Base-by-base conservation (phyloP, 2,113 vertebrate genomes). In the Dicerorhinus sumatrensis region DNA sequence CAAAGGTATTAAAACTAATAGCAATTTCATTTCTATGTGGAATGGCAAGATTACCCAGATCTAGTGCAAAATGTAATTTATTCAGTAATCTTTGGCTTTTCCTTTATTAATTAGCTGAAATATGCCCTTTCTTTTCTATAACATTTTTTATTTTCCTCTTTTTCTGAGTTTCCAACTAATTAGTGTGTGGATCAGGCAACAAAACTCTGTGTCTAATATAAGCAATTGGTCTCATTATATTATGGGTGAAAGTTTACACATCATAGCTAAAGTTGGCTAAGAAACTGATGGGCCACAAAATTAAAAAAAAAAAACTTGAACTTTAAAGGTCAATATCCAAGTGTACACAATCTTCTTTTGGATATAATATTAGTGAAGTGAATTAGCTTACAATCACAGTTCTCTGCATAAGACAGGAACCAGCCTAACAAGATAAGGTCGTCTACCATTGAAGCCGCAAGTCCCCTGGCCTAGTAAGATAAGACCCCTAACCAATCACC, bases 111-210 rank as follows among this genome's bases (percentile, higher is more conserved):
- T 86, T 86, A 87, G 54, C n/a, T 86, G 8, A 87, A 76, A 33
- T 89, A 8, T 17, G 1, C 5, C 23, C 18, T 58, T 92, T 84
- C 36, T 46, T 91, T 91, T 25, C 20, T 72, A 33, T 51, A 60
- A 80, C 2, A 36, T 36, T 72, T 67, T 46, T 63, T 16, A 21
- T 16, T 63, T 88, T 94, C 62, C 8, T 73, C 72, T 14, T 72
- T 82, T 94, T 46, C n/a, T 23, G 17, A 33, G 11, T 89, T 97
- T 95, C 86, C 67, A 54, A 84, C 31, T 60, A 89, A 76, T 89
- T 77, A 27, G 18, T 85, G 2, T 72, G 12, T 84, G 17, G 17
- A 75, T 16, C 2, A 65, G 12, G 21, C 8, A 70, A 88, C 3
- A n/a, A 29, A 96, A 83, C 25, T 88, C 31, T 20, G 6, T 7